phyloP scores from a whole-genome alignment of 2,888 invertebrate species.

The Napeogenes sylphis region DNA sequence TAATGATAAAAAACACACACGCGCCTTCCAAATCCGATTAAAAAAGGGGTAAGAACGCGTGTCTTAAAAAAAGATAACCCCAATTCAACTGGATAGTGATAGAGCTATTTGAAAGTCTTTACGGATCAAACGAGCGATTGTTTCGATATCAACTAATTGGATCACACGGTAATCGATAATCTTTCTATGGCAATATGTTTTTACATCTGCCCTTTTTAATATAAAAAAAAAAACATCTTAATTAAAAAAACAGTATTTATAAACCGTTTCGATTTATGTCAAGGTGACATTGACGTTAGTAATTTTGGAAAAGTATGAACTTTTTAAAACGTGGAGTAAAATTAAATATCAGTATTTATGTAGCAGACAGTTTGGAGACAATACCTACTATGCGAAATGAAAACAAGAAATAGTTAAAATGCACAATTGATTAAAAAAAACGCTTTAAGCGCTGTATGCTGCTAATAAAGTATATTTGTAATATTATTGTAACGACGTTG shows the following conservation, averaged over 20 bases:
- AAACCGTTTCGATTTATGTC: too few relatives aligned
- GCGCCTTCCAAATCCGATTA: slow-evolving; percentile 72
- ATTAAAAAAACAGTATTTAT: too few relatives aligned
- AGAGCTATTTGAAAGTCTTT: slow-evolving; percentile 70
- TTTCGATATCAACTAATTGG: slow-evolving; percentile 76
- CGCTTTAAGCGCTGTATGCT: too few relatives aligned
- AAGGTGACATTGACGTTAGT: too few relatives aligned
- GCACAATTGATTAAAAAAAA: too few relatives aligned
- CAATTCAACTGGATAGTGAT: slow-evolving; percentile 69
- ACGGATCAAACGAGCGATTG: slow-evolving; percentile 63
- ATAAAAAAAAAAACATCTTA: slow-evolving; percentile 19
- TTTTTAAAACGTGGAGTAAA: too few relatives aligned
- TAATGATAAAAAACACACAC: slow-evolving; percentile 64
- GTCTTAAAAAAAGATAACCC: slow-evolving; percentile 67
- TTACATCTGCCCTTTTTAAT: slow-evolving; percentile 61
- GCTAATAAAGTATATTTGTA: not conserved
- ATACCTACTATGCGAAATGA: too few relatives aligned
- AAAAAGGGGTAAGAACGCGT: slow-evolving; percentile 71
- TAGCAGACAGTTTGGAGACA: too few relatives aligned
- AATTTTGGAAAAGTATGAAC: too few relatives aligned
- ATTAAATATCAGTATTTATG: too few relatives aligned
- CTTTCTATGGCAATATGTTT: slow-evolving; percentile 63
- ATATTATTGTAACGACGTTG: slow-evolving; percentile 1
- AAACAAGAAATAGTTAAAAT: too few relatives aligned
- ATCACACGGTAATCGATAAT: slow-evolving; percentile 75